These are phyloP conservation scores for Syngnathus typhle DNA, from an alignment of 2,113 vertebrate species.

Conservation along the genomic window DNA sequence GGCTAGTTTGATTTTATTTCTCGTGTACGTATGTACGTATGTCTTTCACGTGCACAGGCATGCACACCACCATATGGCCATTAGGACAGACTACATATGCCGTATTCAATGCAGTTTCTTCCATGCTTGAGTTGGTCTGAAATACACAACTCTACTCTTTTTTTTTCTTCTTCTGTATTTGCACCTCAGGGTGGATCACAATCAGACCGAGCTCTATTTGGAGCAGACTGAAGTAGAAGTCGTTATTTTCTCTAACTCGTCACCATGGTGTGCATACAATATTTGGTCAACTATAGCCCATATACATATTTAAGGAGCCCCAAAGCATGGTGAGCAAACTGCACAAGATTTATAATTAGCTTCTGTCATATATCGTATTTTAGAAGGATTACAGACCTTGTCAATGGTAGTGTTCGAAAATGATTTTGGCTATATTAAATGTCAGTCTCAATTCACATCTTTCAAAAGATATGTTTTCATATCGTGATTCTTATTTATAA, in stretches of 20 bases:
- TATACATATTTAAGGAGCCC: slow-evolving; percentile 22
- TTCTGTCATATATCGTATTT: slow-evolving; percentile 5
- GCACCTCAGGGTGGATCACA: slow-evolving; percentile 23
- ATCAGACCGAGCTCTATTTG: slow-evolving; percentile 31
- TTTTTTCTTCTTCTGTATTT: slow-evolving; percentile 20
- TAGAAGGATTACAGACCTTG: slow-evolving; percentile 15
- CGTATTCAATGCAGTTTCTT: slow-evolving; percentile 15
- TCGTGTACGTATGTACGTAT: neutral
- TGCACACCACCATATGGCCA: slow-evolving; percentile 28
- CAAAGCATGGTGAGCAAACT: neutral
- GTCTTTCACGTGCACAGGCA: slow-evolving; percentile 1
- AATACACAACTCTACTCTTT: slow-evolving; percentile 23
- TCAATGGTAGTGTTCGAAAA: slow-evolving; percentile 15
- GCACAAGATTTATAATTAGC: neutral
- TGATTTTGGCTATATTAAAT: slow-evolving; percentile 13
- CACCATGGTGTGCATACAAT: slow-evolving; percentile 10
- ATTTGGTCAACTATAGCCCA: slow-evolving; percentile 25
- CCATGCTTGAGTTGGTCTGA: slow-evolving; percentile 24
- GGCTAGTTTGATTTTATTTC: neutral
- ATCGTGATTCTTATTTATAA: slow-evolving; percentile 16
- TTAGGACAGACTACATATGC: slow-evolving; percentile 4
- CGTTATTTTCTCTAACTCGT: slow-evolving; percentile 40
- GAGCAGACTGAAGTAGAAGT: slow-evolving; percentile 39
- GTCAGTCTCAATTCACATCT: slow-evolving; percentile 20
- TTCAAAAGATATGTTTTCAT: slow-evolving; percentile 21